Base-by-base conservation (phyloP, 2,888 invertebrate species). In the Tenthredo distinguenda region DNA sequence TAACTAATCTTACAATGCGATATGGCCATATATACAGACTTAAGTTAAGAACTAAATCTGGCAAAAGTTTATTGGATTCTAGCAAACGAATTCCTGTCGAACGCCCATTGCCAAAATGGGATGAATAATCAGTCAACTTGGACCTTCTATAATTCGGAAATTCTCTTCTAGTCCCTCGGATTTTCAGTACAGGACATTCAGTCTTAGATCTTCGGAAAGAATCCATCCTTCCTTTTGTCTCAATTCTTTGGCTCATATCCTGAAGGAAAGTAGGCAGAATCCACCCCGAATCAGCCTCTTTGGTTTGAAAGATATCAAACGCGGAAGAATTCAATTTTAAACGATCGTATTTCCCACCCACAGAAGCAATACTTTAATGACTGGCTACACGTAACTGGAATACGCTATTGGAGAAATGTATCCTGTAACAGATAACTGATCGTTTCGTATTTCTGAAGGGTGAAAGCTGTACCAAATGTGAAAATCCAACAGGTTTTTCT, bases 371-470 rank as follows among this genome's bases (percentile, higher is more conserved):
- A 62, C 12, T 26, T 26, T 12, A 21, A 62, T 26, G 62, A 26
- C 62, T 26, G 62, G 62, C 26, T 62, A 4, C 12, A 26, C 62
- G 62, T 62, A 21, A 62, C 62, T 62, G 3, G 21, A 71, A 71
- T 71, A 71, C 37, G 18, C n/a, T n/a, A 71, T 37, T 18, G 37
- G 71, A 71, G 34, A 71, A 18, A 71, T n/a, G 71, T 71, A 37
- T 34, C 18, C 10, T 37, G 15, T 71, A 71, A 34, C 34, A 65
- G 26, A 65, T 26, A 62, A 62, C 71, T 71, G 71, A 71, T n/a
- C 71, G 37, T 34, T 71, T 71, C 71, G n/a, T 71, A 71, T 71
- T 34, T 37, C 31, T 18, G 31, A 4, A n/a, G 34, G 9, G 71
- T 71, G 71, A 71, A 71, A 71, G 71, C 71, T 34, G 37, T 15